phyloP scores from a whole-genome alignment of 2,888 invertebrate species.

The Odontomyia ornata region DNA sequence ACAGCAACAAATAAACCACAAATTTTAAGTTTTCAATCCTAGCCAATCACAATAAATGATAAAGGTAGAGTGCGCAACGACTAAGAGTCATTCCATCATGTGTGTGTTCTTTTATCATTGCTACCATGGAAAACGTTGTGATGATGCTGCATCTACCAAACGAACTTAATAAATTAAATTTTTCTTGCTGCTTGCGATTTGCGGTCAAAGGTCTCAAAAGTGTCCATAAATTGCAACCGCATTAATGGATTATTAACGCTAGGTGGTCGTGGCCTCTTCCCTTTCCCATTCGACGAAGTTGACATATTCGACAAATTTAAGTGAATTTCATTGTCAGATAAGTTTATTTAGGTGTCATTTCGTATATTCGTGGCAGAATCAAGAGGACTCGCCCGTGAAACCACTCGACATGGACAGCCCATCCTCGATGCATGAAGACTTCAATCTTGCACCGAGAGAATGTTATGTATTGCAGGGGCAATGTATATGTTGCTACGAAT shows the following conservation, averaged over 20 bases:
- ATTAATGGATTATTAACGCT: conserved; percentile 49
- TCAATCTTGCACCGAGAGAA: neutral
- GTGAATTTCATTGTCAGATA: conserved; percentile 49
- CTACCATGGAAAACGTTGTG: too few species aligned
- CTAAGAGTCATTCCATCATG: too few species aligned
- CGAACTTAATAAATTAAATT: conserved; percentile 36
- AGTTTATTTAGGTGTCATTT: conserved; percentile 49
- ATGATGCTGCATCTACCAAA: conserved; percentile 7
- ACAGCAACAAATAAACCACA: too few species aligned
- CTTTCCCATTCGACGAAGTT: conserved; percentile 28
- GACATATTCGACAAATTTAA: conserved; percentile 50
- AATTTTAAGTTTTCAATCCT: too few species aligned
- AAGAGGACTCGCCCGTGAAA: neutral
- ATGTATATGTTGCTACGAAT: too few species aligned
- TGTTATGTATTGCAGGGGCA: too few species aligned
- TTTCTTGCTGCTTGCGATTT: conserved; percentile 15
- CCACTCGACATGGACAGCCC: conserved; percentile 16
- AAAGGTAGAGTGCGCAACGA: too few species aligned
- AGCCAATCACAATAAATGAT: too few species aligned
- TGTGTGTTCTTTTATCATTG: too few species aligned
- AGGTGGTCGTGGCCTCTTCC: conserved; percentile 45
- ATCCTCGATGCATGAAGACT: neutral
- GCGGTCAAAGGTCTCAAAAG: conserved; percentile 48
- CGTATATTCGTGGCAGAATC: conserved; percentile 23
- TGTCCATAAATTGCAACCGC: conserved; percentile 47